Evolutionary conservation across 2,888 invertebrate genomes (phyloP), one percentile per base, ranked within the genome.

Genomic region (Drosophila crucigera): DNA sequence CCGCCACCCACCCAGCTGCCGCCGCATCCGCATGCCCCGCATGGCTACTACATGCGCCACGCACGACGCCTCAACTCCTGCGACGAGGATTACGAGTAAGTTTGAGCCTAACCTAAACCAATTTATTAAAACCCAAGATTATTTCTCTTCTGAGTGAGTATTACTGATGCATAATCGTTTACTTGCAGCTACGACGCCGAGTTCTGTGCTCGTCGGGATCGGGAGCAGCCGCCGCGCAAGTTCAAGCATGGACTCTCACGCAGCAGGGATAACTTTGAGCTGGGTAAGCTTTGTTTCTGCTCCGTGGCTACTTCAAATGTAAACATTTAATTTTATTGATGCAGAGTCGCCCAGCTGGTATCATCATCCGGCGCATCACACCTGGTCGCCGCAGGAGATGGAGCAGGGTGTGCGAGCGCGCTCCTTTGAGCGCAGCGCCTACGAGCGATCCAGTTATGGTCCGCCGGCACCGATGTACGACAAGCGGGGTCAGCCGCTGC

Each of bases 71-170:
- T 95, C 84, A 95, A 95, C 82, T 96, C 96, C 70, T 96, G 96
- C 85, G 96, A 96, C 72, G 96, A 96, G 75, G 96, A 96, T 70
- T 96, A 96, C 91, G 96, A 96, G 96, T 96, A 86, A 94, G 95
- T 86, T n/a, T 4, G 10, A 30, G 14, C 4, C 35, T 35, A 35
- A 35, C 4, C 35, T 4, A 14, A 0, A 14, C 4, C 14, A 14
- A 33, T 4, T 35, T 35, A 4, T 35, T 14, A 5, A 35, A 16
- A 0, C 35, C 14, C 14, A 35, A 5, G 35, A 35, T 2, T 35
- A 5, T 5, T 4, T 37, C 2, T 16, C 5, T 16, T 5, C 25
- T 0, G 19, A 41, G 1, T 0, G 30, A 30, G 5, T 14, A 1
- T 2, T 5, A 19, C 4, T 56, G 3, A 65, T 39, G 33, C 11